These are phyloP conservation scores for Clarias macrocephalus DNA, from an alignment of 2,113 vertebrate genomes.

Conservation along the genomic window DNA sequence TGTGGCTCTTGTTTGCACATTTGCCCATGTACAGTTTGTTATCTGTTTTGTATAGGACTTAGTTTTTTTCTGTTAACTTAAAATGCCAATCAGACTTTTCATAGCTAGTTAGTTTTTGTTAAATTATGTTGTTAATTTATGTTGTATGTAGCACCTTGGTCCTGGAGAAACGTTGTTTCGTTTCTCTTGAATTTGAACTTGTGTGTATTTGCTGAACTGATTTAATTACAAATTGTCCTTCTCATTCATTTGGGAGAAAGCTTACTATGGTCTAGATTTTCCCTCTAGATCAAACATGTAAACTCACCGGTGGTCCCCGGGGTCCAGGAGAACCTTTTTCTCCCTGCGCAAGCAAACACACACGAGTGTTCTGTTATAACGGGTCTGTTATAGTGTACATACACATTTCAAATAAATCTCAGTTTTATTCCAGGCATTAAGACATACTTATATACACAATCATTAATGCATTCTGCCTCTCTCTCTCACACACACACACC, in stretches of 20 bases:
- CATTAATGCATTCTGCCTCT: not conserved
- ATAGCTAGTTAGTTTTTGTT: too few species aligned
- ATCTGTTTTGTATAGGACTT: too few species aligned
- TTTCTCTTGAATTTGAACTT: too few species aligned
- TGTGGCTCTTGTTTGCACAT: too few species aligned
- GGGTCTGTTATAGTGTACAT: not conserved
- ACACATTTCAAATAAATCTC: not conserved
- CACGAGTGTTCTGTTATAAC: not conserved
- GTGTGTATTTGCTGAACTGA: too few species aligned
- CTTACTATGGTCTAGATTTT: not conserved
- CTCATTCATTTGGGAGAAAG: not conserved
- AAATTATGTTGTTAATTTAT: too few species aligned
- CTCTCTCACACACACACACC: conserved; percentile 44
- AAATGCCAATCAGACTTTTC: too few species aligned
- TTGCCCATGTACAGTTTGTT: too few species aligned
- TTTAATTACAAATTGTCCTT: not conserved
- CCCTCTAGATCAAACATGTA: not conserved
- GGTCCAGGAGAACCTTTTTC: conserved; percentile 72
- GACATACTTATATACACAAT: not conserved
- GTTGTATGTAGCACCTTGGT: too few species aligned
- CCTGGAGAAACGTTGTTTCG: too few species aligned
- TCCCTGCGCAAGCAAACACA: conserved; percentile 61
- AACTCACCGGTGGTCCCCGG: conserved; percentile 73
- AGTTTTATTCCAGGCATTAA: not conserved
- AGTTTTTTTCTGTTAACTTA: too few species aligned